Base-by-base conservation (phyloP, 2,888 invertebrate species). In the Lasioglossum pauxillum region DNA sequence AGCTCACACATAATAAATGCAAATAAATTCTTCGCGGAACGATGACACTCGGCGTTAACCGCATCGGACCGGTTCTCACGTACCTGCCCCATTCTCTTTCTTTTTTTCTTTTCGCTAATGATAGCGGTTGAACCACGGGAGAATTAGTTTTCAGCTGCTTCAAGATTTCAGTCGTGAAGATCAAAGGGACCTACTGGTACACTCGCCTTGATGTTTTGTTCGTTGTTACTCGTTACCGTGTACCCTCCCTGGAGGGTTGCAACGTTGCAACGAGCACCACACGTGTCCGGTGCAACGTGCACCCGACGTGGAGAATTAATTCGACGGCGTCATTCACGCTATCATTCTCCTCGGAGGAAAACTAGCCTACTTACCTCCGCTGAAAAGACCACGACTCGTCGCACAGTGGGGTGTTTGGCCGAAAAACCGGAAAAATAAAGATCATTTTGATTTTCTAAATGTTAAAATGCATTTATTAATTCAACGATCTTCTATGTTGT, bases 211-310 rank as follows among this genome's bases (percentile, higher is more conserved):
- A 53, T 75, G 78, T 49, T 78, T 53, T 31, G 53, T 78, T 78
- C 60, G 53, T 57, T 72, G 14, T 49, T 35, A n/a, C 78, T 84
- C 78, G 83, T 84, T 84, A 71, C 69, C 31, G 83, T 41, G 38
- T 27, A n/a, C n/a, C 53, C 83, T 75, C 84, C 75, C n/a, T 44
- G 16, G 82, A 75, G 83, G 49, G 60, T 83, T 64, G 49, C 71
- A 78, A 71, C 31, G 69, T 83, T 75, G 69, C 75, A 83, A 64
- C 31, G 60, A 83, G 64, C 41, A 38, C 53, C 27, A 27, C 12
- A 67, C 71, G 72, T 49, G 71, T 83, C 57, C 69, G 60, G 53
- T n/a, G 46, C 46, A 44, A 41, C 44, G 31, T 19, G 67, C 35
- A 35, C 7, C 31, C 31, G 7, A 64, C 64, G 7, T 49, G 31